A percentile compares a stretch with the other conserved stretches of the same genome.
These are phyloP conservation scores for Drosophila colorata DNA, from an alignment of 2,888 invertebrate genomes.

Conservation along the genomic window DNA sequence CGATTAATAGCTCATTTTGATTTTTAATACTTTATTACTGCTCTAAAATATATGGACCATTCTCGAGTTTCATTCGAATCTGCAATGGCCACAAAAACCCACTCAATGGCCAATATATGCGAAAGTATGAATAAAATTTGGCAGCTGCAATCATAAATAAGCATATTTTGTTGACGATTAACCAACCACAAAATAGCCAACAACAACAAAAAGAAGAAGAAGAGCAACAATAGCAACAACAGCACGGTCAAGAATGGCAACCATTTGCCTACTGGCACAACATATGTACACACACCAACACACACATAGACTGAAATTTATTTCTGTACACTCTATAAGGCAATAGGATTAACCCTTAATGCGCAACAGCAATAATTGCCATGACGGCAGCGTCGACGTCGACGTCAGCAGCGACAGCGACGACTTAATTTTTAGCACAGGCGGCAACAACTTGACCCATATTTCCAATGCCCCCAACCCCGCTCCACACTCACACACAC, in stretches of 20 bases:
- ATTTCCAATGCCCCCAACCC: conserved; percentile 65
- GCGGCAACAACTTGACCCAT: conserved; percentile 80
- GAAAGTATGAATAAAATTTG: conserved; percentile 32
- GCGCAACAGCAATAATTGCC: conserved; percentile 78
- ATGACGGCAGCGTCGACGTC: conserved; percentile 51
- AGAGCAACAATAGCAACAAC: conserved; percentile 23
- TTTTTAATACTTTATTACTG: background rate
- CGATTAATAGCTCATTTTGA: conserved; percentile 8
- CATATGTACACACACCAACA: conserved; percentile 33
- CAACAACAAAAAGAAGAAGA: conserved; percentile 13
- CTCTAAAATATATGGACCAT: conserved; percentile 1
- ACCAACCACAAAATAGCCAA: conserved; percentile 49
- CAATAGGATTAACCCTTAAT: conserved; percentile 79
- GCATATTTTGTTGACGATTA: conserved; percentile 54
- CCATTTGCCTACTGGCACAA: conserved; percentile 35
- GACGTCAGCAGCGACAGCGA: conserved; percentile 30
- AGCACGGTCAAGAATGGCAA: conserved; percentile 42
- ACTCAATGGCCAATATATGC: conserved; percentile 13
- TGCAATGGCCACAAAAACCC: background rate
- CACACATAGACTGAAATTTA: conserved; percentile 37
- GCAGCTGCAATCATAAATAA: conserved; percentile 52
- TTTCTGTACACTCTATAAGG: conserved; percentile 51
- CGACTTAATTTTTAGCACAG: conserved; percentile 79
- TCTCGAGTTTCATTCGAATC: conserved; percentile 3
- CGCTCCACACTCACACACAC: conserved; percentile 10